Evolutionary conservation across 2,113 vertebrate species (phyloP).

Genomic region (Cepphus grylle): DNA sequence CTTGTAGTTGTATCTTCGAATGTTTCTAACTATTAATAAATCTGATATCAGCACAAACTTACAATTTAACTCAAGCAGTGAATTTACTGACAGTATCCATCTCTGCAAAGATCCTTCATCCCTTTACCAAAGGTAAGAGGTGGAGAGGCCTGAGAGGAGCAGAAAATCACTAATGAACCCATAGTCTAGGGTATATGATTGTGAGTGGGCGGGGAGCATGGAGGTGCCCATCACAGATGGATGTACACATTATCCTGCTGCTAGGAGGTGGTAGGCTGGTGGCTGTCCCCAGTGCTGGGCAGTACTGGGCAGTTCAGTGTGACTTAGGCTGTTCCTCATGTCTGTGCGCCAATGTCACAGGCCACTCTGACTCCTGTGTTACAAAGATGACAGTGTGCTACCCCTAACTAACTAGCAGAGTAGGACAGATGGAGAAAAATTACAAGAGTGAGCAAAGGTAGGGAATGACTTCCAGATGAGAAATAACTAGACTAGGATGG

Average conservation of each 20-base stretch:
- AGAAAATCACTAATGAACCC: not conserved
- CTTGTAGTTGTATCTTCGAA: not conserved
- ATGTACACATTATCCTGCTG: not conserved
- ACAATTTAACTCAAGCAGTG: not conserved
- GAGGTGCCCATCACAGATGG: not conserved
- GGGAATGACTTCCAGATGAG: not conserved
- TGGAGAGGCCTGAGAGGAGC: not conserved
- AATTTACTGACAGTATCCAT: not conserved
- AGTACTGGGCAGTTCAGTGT: not conserved
- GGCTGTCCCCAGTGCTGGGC: not conserved
- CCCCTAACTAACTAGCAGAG: too few species aligned
- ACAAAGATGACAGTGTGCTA: not conserved
- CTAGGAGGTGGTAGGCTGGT: not conserved
- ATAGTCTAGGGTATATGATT: not conserved
- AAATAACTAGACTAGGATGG: not conserved
- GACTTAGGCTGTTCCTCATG: not conserved
- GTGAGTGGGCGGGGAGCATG: not conserved
- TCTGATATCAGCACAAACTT: not conserved
- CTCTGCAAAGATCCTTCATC: not conserved
- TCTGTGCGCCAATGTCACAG: not conserved
- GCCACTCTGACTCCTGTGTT: not conserved
- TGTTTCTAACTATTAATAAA: not conserved
- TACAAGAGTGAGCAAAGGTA: accelerated
- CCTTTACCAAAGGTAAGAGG: not conserved
- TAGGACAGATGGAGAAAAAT: not conserved